phyloP scores from a whole-genome alignment of 2,113 vertebrate genomes.

The Pristiophorus japonicus region DNA sequence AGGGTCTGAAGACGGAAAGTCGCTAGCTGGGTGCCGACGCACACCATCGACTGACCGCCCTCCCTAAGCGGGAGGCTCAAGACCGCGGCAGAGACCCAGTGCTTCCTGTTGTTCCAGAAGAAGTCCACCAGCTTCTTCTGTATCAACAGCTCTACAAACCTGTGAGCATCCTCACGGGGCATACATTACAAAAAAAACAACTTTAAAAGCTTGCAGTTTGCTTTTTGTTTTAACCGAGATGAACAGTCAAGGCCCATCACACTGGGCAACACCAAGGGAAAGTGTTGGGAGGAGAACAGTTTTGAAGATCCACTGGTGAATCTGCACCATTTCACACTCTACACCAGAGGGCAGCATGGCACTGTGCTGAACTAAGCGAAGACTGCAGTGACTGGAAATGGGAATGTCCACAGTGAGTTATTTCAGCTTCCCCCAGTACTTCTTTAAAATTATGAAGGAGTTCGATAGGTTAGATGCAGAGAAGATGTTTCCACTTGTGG shows the following conservation, averaged over 20 bases:
- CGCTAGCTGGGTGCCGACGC: no score
- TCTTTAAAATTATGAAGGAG: not conserved
- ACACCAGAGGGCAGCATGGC: slow-evolving; percentile 4
- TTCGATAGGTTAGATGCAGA: not conserved
- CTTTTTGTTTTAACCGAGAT: not conserved
- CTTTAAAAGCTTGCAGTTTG: not conserved
- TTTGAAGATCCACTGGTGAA: not conserved
- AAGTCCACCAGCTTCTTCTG: no score
- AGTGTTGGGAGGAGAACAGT: not conserved
- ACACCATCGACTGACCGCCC: no score
- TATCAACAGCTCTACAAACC: no score
- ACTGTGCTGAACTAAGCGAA: not conserved
- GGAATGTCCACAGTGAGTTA: not conserved
- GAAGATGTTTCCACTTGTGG: no score
- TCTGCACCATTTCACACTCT: not conserved
- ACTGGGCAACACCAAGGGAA: not conserved
- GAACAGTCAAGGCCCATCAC: not conserved
- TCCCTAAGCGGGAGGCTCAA: no score
- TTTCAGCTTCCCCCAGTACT: not conserved
- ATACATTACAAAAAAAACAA: no score
- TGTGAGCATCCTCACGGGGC: no score
- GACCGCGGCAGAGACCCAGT: no score
- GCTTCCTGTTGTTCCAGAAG: no score
- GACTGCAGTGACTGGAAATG: not conserved
- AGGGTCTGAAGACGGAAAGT: no score